Evolutionary conservation across 2,888 invertebrate genomes (phyloP).

Genomic region (Apamea monoglypha): DNA sequence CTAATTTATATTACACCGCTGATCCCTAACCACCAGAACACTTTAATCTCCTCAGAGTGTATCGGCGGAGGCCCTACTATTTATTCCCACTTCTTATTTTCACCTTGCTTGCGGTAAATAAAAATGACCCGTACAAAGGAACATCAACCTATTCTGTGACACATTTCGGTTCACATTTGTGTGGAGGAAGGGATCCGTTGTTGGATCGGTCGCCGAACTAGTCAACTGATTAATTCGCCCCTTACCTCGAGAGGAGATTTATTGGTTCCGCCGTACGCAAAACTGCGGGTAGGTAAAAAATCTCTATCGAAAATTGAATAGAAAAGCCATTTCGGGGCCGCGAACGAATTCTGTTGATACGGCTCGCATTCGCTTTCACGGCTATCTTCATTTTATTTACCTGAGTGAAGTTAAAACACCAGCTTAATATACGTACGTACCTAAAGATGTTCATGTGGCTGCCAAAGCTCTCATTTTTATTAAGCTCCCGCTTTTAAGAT

Average conservation of each 20-base stretch:
- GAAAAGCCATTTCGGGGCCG: conserved; percentile 88
- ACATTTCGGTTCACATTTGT: conserved; percentile 75
- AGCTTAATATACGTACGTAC: conserved; percentile 61
- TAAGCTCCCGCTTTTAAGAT: conserved; percentile 57
- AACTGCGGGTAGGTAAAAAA: conserved; percentile 90
- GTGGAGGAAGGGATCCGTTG: conserved; percentile 70
- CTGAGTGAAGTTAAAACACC: conserved; percentile 74
- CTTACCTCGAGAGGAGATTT: conserved; percentile 89
- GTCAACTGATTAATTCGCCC: conserved; percentile 89
- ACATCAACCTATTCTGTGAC: conserved; percentile 72
- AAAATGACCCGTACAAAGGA: conserved; percentile 68
- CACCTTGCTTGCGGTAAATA: conserved; percentile 87
- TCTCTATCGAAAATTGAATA: conserved; percentile 91
- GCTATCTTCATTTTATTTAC: conserved; percentile 86
- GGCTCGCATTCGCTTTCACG: conserved; percentile 82
- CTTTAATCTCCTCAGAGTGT: conserved; percentile 89
- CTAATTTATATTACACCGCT: conserved; percentile 83
- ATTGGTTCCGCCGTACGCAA: conserved; percentile 90
- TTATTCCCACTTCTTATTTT: conserved; percentile 89
- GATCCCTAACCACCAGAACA: conserved; percentile 79
- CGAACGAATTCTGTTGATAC: conserved; percentile 85
- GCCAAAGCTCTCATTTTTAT: conserved; percentile 54
- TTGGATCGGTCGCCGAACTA: conserved; percentile 83
- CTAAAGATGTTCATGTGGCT: conserved; percentile 49
- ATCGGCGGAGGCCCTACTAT: conserved; percentile 86